Conservation (phyloP, 2,888 invertebrate genomes). For the Thera britannica region DNA sequence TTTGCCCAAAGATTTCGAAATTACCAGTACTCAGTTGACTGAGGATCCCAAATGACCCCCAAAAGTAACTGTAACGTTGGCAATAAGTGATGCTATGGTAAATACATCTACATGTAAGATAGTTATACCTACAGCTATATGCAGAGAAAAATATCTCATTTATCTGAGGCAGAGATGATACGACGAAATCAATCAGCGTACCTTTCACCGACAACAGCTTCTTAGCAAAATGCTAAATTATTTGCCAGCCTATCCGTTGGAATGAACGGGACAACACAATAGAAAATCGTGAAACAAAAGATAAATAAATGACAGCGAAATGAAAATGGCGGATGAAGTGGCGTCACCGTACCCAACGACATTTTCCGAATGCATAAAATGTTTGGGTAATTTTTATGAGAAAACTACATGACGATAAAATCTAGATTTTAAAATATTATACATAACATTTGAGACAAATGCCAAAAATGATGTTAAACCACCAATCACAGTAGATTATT, state of each 20-base stretch:
- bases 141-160: background rate
- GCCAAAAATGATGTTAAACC: conserved; percentile 77
- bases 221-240: too few relatives aligned
- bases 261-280: background rate
- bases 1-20: conserved; percentile 48
- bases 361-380: background rate
- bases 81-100: background rate
- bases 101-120: background rate
- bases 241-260: too few relatives aligned
- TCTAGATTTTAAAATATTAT: conserved; percentile 22
- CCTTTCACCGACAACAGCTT: background rate
- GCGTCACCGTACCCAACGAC: background rate
- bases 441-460: conserved; percentile 57
- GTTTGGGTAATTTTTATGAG: background rate
- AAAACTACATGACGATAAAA: conserved; percentile 5
- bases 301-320: background rate
- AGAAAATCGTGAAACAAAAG: background rate
- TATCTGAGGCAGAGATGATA: background rate
- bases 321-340: background rate
- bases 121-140: background rate
- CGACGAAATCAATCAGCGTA: background rate
- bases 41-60: conserved; percentile 18
- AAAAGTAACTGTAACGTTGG: conserved; percentile 47
- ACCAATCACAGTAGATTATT: conserved; percentile 65
- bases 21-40: conserved; percentile 37